These are phyloP conservation scores for Noctua janthina DNA, from an alignment of 2,888 invertebrate genomes.

Conservation along the genomic window DNA sequence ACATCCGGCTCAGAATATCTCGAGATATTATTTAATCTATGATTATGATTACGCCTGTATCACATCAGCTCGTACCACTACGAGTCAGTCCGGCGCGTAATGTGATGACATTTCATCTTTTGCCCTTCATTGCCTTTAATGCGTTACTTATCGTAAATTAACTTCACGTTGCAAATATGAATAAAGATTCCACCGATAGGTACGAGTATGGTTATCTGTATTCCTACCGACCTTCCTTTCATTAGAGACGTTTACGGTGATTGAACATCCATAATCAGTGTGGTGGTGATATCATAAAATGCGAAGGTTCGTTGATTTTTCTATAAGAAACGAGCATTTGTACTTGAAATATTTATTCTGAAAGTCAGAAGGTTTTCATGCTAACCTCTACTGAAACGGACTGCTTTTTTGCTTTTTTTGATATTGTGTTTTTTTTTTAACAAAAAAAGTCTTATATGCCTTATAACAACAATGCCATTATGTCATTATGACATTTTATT, in stretches of 20 bases:
- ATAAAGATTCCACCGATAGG: slow-evolving; percentile 56
- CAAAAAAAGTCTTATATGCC: not conserved
- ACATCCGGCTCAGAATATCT: slow-evolving; percentile 78
- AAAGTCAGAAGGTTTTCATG: not conserved
- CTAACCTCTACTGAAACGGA: not conserved
- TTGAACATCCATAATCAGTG: slow-evolving; percentile 57
- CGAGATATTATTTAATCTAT: slow-evolving; percentile 68
- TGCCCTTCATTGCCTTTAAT: slow-evolving; percentile 65
- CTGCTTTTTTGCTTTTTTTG: not conserved
- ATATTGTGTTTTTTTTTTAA: not conserved
- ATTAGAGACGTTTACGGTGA: slow-evolving; percentile 61
- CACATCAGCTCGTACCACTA: slow-evolving; percentile 45
- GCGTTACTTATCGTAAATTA: slow-evolving; percentile 50
- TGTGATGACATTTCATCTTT: slow-evolving; percentile 63
- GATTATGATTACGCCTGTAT: slow-evolving; percentile 69
- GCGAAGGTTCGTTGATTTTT: slow-evolving; percentile 37
- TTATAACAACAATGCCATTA: not conserved
- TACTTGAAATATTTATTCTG: not conserved
- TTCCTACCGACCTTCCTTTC: slow-evolving; percentile 65
- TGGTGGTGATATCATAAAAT: slow-evolving; percentile 47
- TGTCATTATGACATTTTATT: not conserved
- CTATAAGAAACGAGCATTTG: not conserved
- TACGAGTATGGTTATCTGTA: slow-evolving; percentile 49
- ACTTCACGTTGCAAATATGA: slow-evolving; percentile 48
- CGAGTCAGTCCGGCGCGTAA: slow-evolving; percentile 50